Evolutionary conservation across 2,113 vertebrate species (phyloP).

Genomic region (Salminus brasiliensis): DNA sequence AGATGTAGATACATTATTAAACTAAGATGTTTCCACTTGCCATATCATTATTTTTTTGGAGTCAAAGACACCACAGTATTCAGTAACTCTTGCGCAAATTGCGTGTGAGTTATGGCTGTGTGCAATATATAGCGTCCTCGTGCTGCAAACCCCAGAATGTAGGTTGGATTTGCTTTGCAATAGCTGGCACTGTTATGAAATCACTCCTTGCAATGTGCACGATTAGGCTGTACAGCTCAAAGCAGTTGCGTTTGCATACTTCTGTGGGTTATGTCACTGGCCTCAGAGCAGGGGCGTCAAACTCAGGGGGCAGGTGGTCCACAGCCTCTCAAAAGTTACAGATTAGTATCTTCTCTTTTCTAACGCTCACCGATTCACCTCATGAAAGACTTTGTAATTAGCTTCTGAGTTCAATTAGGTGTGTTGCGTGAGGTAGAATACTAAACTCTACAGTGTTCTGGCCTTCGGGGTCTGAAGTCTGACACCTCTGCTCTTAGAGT

Average conservation of each 20-base stretch:
- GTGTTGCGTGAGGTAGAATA: neutral
- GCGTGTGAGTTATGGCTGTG: no score
- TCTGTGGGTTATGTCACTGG: neutral
- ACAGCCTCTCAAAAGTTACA: neutral
- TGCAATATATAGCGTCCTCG: no score
- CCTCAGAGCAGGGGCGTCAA: neutral
- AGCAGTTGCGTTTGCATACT: neutral
- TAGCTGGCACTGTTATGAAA: no score
- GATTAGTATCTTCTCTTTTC: neutral
- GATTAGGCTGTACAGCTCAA: no score
- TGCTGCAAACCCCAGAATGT: no score
- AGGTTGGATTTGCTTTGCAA: no score
- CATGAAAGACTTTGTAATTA: neutral
- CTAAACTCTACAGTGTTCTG: neutral
- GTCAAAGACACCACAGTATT: no score
- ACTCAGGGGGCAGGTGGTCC: neutral
- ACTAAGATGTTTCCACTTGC: no score
- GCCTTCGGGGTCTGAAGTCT: neutral
- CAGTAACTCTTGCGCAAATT: no score
- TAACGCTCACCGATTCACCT: neutral
- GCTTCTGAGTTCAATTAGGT: neutral
- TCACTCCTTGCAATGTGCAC: no score
- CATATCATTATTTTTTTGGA: no score
- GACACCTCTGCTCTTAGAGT: neutral
- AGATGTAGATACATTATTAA: no score